Evolutionary conservation across 2,888 invertebrate genomes (phyloP), one percentile per base, ranked within the genome.

Genomic region (Molanna angustata): DNA sequence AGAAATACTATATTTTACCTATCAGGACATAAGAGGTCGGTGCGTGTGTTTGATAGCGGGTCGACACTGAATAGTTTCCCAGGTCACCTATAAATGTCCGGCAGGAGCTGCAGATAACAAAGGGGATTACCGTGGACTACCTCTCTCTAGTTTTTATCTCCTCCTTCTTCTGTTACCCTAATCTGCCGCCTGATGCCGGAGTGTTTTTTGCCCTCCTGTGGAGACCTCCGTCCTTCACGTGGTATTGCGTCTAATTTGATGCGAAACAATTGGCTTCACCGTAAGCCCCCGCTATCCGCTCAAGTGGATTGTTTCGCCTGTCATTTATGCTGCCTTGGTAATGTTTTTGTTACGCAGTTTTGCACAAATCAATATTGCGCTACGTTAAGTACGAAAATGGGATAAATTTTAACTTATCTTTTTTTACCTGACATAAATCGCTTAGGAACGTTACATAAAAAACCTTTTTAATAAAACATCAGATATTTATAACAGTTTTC

Each of bases 231-330:
- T 58, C 52, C 56, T 49, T 58, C 56, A 58, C 58, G 56, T 50
- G 52, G 58, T 56, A 58, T 58, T 58, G 58, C 58, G 54, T 56
- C 58, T 58, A 58, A 58, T 58, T 58, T 58, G 58, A 58, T 46
- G 56, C 47, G 58, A 58, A 45, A 52, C 54, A 56, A 54, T 58
- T 48, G 56, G 53, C 56, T 56, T 21, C 39, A 48, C 44, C 49
- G 52, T 55, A 55, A 55, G 58, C 54, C 40, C 39, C 55, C 52
- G 52, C 52, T 56, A 11, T 21, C 20, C 4, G 21, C 20, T 17
- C 3, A 20, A 39, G 17, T 39, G 39, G 39, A 39, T 39, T 16
- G 27, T 27, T 27, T 27, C 27, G 27, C 17, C 20, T 41, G 20
- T 18, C 21, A 41, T 3, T 41, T 41, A 43, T 27, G 43, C 17